A percentile compares a stretch with the other conserved stretches of the same genome.
Conservation (phyloP, 2,888 invertebrate species). For the Himalopsyche japonica region DNA sequence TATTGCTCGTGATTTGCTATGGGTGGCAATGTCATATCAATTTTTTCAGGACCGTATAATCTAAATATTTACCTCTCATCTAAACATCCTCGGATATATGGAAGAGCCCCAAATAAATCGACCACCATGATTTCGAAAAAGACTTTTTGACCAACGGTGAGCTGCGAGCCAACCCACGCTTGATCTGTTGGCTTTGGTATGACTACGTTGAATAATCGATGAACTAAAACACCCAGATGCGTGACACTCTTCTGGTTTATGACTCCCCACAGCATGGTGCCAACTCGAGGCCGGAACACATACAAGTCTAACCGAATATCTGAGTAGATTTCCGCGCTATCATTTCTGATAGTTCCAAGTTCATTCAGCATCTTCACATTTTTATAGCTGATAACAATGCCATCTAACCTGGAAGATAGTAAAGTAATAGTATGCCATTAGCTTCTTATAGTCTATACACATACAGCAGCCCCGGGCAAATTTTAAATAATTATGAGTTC, state of each 20-base stretch:
- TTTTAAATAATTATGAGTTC: no score
- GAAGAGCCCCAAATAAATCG: slow-evolving; percentile 62
- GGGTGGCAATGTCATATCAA: no score
- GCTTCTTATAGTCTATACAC: no score
- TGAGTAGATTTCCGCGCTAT: slow-evolving; percentile 66
- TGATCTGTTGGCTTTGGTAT: slow-evolving; percentile 62
- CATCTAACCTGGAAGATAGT: slow-evolving; percentile 64
- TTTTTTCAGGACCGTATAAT: no score
- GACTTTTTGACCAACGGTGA: slow-evolving; percentile 65
- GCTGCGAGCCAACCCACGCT: slow-evolving; percentile 62
- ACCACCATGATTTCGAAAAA: slow-evolving; percentile 62
- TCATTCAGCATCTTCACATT: slow-evolving; percentile 64
- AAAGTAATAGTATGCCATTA: no score
- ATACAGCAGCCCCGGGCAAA: no score
- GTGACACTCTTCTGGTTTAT: slow-evolving; percentile 69
- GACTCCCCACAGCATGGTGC: slow-evolving; percentile 63
- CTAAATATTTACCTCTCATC: slow-evolving; percentile 53
- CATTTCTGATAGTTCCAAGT: slow-evolving; percentile 63
- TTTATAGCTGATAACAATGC: slow-evolving; percentile 69
- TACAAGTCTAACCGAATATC: slow-evolving; percentile 72
- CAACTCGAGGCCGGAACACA: slow-evolving; percentile 64
- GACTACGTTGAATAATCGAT: slow-evolving; percentile 72
- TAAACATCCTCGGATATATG: slow-evolving; percentile 67
- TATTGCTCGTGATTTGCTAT: no score
- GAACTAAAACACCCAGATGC: slow-evolving; percentile 70